Conservation (phyloP, 2,113 vertebrate species). For the Plestiodon gilberti region DNA sequence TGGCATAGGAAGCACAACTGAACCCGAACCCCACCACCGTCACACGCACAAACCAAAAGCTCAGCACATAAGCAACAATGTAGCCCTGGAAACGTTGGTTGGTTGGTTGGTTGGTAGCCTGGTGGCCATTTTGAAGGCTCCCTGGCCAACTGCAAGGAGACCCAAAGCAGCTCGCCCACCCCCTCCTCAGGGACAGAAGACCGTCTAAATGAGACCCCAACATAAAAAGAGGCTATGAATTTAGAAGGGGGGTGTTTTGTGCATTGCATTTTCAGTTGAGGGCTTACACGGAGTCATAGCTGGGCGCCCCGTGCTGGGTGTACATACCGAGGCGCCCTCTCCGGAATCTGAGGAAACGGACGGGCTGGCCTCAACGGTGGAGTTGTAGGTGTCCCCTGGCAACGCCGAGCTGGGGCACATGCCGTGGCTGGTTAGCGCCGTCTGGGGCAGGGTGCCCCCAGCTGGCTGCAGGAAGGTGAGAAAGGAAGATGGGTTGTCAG, state of each 20-base stretch:
- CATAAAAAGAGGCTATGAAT: background rate
- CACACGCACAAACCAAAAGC: no score
- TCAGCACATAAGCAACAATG: background rate
- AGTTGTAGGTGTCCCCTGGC: conserved; percentile 92
- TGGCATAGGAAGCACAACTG: no score
- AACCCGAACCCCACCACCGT: no score
- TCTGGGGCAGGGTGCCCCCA: conserved; percentile 82
- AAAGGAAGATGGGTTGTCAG: background rate
- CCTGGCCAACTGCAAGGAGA: background rate
- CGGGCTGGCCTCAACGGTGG: conserved; percentile 79
- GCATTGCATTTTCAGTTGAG: background rate
- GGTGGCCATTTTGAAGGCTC: background rate
- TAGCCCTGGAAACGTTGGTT: accelerated
- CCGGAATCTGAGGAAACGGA: conserved; percentile 72
- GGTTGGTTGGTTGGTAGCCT: background rate
- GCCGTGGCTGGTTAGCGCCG: conserved; percentile 82
- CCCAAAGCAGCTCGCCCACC: background rate
- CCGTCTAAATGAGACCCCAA: background rate
- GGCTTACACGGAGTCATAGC: accelerated
- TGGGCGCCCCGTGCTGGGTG: background rate
- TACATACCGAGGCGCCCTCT: conserved; percentile 81
- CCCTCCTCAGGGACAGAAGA: background rate
- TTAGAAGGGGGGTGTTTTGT: no score
- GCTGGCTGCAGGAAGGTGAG: conserved; percentile 73
- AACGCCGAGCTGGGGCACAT: conserved; percentile 88